Percentiles rank a stretch among this genome's conserved stretches.
Evolutionary conservation across 2,113 vertebrate species (phyloP).

Genomic region (Sphaerodactylus townsendi): DNA sequence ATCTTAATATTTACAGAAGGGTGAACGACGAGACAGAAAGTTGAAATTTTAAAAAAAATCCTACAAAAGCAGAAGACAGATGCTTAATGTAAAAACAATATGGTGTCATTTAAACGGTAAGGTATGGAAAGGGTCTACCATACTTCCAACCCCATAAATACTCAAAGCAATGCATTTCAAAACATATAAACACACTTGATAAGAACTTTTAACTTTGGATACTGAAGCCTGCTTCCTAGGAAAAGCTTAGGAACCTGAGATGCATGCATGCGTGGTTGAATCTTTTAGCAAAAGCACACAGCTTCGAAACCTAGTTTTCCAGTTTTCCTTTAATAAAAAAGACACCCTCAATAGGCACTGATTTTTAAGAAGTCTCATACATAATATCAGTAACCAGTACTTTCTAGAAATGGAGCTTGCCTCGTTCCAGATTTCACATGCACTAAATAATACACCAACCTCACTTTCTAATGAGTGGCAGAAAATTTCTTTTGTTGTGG

Average conservation of each 20-base stretch:
- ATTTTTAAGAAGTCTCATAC: slow-evolving; percentile 64
- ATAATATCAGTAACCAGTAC: slow-evolving; percentile 46
- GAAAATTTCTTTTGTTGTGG: not conserved
- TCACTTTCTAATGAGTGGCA: slow-evolving; percentile 10
- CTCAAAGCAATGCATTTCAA: slow-evolving; percentile 46
- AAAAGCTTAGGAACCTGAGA: slow-evolving; percentile 72
- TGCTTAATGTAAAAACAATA: slow-evolving; percentile 63
- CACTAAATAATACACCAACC: slow-evolving; percentile 14
- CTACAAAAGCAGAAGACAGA: slow-evolving; percentile 55
- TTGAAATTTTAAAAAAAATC: slow-evolving; percentile 50
- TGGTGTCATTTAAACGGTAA: slow-evolving; percentile 56
- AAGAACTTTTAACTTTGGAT: slow-evolving; percentile 62
- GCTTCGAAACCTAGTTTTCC: slow-evolving; percentile 65
- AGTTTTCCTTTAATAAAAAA: slow-evolving; percentile 65
- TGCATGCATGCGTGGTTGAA: slow-evolving; percentile 63
- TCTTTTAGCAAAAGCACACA: slow-evolving; percentile 72
- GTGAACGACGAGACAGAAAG: slow-evolving; percentile 58
- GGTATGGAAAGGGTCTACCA: slow-evolving; percentile 45
- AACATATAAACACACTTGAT: slow-evolving; percentile 47
- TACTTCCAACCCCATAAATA: slow-evolving; percentile 69
- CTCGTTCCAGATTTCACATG: slow-evolving; percentile 31
- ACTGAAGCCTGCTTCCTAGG: slow-evolving; percentile 66
- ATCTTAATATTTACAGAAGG: slow-evolving; percentile 57
- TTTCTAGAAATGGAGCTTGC: slow-evolving; percentile 44
- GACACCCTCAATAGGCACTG: slow-evolving; percentile 67